A percentile compares a stretch with the other conserved stretches of the same genome.
Conservation (phyloP, 2,113 vertebrate species). For the Entelurus aequoreus region DNA sequence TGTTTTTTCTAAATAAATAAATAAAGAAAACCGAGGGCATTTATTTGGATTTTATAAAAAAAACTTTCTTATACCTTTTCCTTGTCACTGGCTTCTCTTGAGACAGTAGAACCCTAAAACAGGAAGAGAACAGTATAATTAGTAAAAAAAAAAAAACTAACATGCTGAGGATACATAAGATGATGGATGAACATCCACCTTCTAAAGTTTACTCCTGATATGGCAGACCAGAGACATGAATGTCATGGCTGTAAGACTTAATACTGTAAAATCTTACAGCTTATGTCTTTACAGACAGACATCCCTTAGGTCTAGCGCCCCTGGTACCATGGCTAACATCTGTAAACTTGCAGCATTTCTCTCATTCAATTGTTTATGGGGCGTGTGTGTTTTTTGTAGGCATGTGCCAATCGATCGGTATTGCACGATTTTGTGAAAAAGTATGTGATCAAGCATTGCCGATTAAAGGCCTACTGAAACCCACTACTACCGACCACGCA, state of each 20-base stretch:
- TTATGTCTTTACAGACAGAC: too few relatives aligned
- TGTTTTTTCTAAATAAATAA: not conserved
- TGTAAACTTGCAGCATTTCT: too few relatives aligned
- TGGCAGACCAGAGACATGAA: constrained; percentile 19
- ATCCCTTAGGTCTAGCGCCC: too few relatives aligned
- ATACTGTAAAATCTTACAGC: too few relatives aligned
- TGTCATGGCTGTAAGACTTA: not conserved
- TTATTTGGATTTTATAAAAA: constrained; percentile 26
- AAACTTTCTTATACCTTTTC: constrained; percentile 78
- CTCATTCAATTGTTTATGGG: too few relatives aligned
- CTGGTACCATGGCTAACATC: too few relatives aligned
- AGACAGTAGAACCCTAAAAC: constrained; percentile 86
- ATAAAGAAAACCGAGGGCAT: not conserved
- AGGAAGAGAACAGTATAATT: constrained; percentile 7
- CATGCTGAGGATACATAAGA: not conserved
- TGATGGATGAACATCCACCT: not conserved
- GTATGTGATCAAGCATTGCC: too few relatives aligned
- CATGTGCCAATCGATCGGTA: too few relatives aligned
- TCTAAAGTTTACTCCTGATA: constrained; percentile 8
- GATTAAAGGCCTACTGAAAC: too few relatives aligned
- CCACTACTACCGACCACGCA: too few relatives aligned
- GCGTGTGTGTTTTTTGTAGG: too few relatives aligned
- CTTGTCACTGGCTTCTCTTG: constrained; percentile 93
- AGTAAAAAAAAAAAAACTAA: not conserved
- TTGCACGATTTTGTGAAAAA: too few relatives aligned